Base-by-base conservation (phyloP, 2,888 invertebrate species). In the Escarpia spicata region DNA sequence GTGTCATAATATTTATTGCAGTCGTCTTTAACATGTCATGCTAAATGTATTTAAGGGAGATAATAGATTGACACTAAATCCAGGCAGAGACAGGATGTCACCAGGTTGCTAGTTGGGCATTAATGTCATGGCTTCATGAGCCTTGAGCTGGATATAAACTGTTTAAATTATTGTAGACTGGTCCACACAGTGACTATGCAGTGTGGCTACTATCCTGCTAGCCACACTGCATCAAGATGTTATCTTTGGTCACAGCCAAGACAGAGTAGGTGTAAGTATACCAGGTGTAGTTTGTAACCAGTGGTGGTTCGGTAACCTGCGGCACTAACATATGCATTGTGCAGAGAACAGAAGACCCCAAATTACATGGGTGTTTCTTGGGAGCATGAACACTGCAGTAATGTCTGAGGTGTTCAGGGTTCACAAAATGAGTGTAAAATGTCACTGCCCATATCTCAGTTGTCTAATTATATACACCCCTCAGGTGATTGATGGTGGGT, bases 141-240 rank as follows among this genome's bases (percentile, higher is more conserved):
- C 75, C 75, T 75, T 75, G 75, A 75, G 75, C 1, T 75, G 75
- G 75, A 75, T 75, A 15, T 52, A 75, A 75, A 75, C 75, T 75
- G n/a, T 75, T 75, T 75, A 75, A 26, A 26, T 75, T 52, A 52
- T 15, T 75, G 75, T 26, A 75, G 26, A 75, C 26, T 75, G 1
- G 75, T 75, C 75, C 75, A 75, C 19, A 26, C 75, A 75, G 75
- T 52, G 52, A 52, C 52, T 15, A 12, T 9, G 19, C 15, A 4
- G 26, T 60, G 19, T 75, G 75, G n/a, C 26, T 15, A n/a, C 26
- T 75, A 26, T 75, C 19, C 19, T 26, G 6, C 75, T 75, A 52
- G 52, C 52, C 52, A 60, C 60, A 75, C 75, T 75, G 75, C 75
- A 15, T 75, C 75, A 75, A 75, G 75, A 75, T 75, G 75, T 75